Evolutionary conservation across 2,888 invertebrate genomes (phyloP).

Genomic region (Torymus auratus): DNA sequence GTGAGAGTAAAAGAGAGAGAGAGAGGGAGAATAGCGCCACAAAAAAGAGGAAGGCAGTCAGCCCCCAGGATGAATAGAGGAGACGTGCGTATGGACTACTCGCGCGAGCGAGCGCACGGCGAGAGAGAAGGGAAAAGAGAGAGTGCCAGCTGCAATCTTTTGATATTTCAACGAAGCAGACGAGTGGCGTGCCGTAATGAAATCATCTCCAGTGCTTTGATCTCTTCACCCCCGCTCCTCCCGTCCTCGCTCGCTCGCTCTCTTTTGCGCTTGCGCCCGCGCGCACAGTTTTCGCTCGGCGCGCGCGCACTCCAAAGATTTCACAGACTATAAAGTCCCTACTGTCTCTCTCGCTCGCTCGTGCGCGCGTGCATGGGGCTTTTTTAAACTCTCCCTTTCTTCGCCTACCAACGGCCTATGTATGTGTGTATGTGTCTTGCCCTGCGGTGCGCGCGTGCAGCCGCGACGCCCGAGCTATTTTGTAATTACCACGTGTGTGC

Average conservation of each 20-base stretch:
- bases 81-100: not conserved
- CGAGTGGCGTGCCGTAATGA: conserved; percentile 75
- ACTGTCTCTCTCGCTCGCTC: conserved; percentile 22
- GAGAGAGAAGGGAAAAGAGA: conserved; percentile 28
- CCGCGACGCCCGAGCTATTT: conserved; percentile 64
- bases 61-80: conserved; percentile 35
- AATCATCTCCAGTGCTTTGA: conserved; percentile 76
- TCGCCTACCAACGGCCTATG: not conserved
- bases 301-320: conserved; percentile 52
- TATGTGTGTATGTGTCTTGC: too few relatives aligned
- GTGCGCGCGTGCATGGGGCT: conserved; percentile 13
- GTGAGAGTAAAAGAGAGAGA: not conserved
- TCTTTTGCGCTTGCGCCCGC: conserved; percentile 41
- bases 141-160: conserved; percentile 69
- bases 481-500: conserved; percentile 62
- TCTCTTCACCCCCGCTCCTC: conserved; percentile 70
- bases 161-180: conserved; percentile 75
- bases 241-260: conserved; percentile 46
- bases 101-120: conserved; percentile 11
- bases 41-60: too few relatives aligned
- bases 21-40: not conserved
- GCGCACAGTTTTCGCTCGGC: conserved; percentile 46
- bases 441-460: too few relatives aligned
- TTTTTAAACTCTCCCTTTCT: conserved; percentile 46
- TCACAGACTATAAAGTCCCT: conserved; percentile 56